Evolutionary conservation across 2,797 vertebrate species (phyloP).

Genomic region (Gadopsis bispinosus): DNA sequence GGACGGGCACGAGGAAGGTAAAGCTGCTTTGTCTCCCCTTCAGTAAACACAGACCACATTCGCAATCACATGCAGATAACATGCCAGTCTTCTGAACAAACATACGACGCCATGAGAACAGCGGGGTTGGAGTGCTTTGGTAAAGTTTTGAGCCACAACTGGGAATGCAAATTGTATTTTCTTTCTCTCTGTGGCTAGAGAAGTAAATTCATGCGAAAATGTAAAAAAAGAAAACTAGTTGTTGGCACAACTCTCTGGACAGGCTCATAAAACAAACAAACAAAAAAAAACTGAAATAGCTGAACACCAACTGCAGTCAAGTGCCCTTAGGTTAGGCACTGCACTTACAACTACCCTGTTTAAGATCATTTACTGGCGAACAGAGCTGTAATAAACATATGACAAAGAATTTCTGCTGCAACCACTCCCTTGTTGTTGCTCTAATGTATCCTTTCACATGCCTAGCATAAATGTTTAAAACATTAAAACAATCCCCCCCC

Average conservation of each 20-base stretch:
- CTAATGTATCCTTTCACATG: slow-evolving; percentile 3
- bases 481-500: neutral
- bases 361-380: slow-evolving; percentile 11
- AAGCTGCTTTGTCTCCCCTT: slow-evolving; percentile 57
- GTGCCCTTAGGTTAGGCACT: slow-evolving; percentile 37
- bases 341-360: slow-evolving; percentile 25
- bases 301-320: neutral
- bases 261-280: neutral
- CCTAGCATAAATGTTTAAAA: slow-evolving; percentile 6
- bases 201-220: neutral
- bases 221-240: neutral
- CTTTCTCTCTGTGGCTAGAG: neutral
- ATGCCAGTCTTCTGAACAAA: slow-evolving; percentile 31
- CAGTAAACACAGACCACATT: slow-evolving; percentile 61
- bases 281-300: neutral
- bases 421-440: neutral
- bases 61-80: slow-evolving; percentile 39
- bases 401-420: slow-evolving; percentile 29
- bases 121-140: slow-evolving; percentile 5
- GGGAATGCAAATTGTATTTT: slow-evolving; percentile 23
- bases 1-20: slow-evolving; percentile 40
- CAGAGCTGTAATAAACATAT: slow-evolving; percentile 31
- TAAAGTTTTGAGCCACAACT: slow-evolving; percentile 17
- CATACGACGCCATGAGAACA: neutral
- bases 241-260: slow-evolving; percentile 15